Percentiles rank a stretch among this genome's conserved stretches.
Evolutionary conservation across 2,888 invertebrate genomes (phyloP).

Genomic region (Merodon equestris): DNA sequence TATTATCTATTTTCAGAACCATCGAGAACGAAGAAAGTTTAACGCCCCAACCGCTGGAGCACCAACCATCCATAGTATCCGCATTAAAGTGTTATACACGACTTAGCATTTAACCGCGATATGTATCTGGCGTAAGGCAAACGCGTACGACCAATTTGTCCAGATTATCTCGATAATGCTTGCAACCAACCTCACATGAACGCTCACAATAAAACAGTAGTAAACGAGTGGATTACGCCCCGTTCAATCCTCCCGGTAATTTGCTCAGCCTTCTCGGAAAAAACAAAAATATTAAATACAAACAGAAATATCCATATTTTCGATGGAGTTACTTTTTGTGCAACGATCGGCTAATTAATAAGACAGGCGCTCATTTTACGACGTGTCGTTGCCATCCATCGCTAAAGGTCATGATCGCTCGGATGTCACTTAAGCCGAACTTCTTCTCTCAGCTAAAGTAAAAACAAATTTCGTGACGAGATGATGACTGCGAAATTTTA

Average conservation of each 20-base stretch:
- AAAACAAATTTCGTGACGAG: constrained; percentile 6
- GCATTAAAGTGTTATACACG: too few species aligned
- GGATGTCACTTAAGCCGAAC: constrained; percentile 26
- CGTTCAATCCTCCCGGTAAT: constrained; percentile 25
- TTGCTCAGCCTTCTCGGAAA: constrained; percentile 44
- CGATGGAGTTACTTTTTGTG: constrained; percentile 2
- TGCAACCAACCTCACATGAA: background rate
- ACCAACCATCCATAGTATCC: too few species aligned
- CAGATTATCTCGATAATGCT: too few species aligned
- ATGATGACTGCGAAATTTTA: too few species aligned
- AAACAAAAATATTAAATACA: constrained; percentile 28
- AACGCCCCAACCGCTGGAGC: too few species aligned
- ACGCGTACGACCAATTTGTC: too few species aligned
- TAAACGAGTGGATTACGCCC: constrained; percentile 23
- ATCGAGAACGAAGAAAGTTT: too few species aligned
- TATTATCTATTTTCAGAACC: too few species aligned
- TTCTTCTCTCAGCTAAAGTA: constrained; percentile 3
- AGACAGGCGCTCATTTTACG: constrained; percentile 47
- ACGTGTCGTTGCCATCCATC: constrained; percentile 49
- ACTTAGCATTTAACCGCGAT: too few species aligned
- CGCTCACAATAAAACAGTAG: background rate
- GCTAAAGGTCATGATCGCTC: constrained; percentile 63
- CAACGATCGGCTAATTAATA: constrained; percentile 43
- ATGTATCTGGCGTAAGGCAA: too few species aligned
- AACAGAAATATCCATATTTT: constrained; percentile 31